Percentiles rank a stretch among this genome's conserved stretches.
These are phyloP conservation scores for Melipona bicolor DNA, from an alignment of 2,888 invertebrate genomes.

Conservation along the genomic window DNA sequence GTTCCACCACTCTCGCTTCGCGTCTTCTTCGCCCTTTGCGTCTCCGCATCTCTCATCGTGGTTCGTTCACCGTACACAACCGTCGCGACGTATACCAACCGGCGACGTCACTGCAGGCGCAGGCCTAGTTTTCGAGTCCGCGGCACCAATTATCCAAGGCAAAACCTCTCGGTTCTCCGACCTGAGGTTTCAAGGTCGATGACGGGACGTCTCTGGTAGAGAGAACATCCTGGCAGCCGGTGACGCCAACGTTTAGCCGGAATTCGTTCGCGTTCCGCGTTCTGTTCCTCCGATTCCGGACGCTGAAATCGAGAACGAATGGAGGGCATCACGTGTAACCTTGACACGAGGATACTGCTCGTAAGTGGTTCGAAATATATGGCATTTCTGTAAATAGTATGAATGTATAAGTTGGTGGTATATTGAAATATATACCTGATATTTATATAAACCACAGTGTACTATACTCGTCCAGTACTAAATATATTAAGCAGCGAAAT, in stretches of 20 bases:
- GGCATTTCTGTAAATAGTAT: background rate
- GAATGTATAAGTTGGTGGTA: background rate
- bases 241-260: background rate
- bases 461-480: background rate
- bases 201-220: constrained; percentile 13
- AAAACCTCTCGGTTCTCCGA: constrained; percentile 67
- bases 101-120: constrained; percentile 71
- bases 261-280: constrained; percentile 25
- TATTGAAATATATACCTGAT: background rate
- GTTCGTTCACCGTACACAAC: constrained; percentile 34
- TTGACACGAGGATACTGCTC: constrained; percentile 31
- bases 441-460: background rate
- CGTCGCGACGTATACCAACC: constrained; percentile 42
- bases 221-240: constrained; percentile 28
- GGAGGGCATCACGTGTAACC: constrained; percentile 12
- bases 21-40: constrained; percentile 6
- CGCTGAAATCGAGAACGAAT: background rate
- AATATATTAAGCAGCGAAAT: background rate
- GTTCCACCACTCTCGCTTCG: background rate
- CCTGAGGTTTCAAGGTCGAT: constrained; percentile 69
- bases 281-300: constrained; percentile 22
- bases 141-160: constrained; percentile 74
- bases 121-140: constrained; percentile 76
- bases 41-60: constrained; percentile 8
- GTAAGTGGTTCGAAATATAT: background rate